A percentile compares a stretch with the other conserved stretches of the same genome.
These are phyloP conservation scores for Lottia scabra DNA, from an alignment of 2,888 invertebrate species.

Conservation along the genomic window DNA sequence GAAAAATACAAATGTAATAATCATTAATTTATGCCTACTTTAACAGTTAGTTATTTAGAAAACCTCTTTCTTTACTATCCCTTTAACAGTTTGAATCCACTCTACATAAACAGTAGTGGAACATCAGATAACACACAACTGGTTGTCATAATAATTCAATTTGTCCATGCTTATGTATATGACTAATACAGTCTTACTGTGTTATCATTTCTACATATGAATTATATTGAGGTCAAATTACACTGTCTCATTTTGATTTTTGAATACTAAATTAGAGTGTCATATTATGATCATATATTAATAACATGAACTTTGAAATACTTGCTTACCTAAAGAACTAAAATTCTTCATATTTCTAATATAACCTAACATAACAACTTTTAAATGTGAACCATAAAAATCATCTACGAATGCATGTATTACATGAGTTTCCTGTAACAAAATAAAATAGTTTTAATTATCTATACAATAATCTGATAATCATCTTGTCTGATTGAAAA, in stretches of 20 bases:
- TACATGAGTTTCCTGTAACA: constrained; percentile 89
- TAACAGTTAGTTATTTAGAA: too few relatives aligned
- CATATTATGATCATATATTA: background rate
- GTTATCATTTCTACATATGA: background rate
- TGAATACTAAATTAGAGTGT: background rate
- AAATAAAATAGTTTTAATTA: background rate
- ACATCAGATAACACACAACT: too few relatives aligned
- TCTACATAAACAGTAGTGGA: too few relatives aligned
- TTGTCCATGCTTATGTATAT: too few relatives aligned
- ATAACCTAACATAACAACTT: constrained; percentile 84
- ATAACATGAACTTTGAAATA: background rate
- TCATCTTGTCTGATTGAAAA: too few relatives aligned
- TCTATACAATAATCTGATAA: too few relatives aligned
- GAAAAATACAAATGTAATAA: constrained; percentile 29
- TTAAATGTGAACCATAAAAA: constrained; percentile 86
- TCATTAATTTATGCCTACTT: too few relatives aligned
- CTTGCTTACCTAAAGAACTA: constrained; percentile 74
- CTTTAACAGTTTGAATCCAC: too few relatives aligned
- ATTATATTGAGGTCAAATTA: too few relatives aligned
- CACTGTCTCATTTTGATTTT: background rate
- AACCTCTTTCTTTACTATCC: too few relatives aligned
- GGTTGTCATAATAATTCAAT: too few relatives aligned
- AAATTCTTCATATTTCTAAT: constrained; percentile 88
- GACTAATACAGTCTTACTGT: too few relatives aligned
- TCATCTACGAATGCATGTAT: constrained; percentile 85